Base-by-base conservation (phyloP, 2,797 vertebrate genomes). In the Channa striata region DNA sequence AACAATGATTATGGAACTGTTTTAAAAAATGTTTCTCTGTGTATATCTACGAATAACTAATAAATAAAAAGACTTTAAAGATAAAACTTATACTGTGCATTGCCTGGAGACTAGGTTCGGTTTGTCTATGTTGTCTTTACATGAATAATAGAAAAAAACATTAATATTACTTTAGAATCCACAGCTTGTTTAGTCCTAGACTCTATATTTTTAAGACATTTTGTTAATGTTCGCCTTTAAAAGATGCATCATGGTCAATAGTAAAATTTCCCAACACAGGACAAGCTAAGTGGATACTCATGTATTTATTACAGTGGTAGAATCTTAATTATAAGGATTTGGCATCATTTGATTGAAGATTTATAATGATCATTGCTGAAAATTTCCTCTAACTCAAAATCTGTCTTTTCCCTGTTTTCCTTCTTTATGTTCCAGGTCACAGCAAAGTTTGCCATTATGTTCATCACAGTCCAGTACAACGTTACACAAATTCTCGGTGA, bases 401-500 rank as follows among this genome's bases (percentile, higher is more conserved):
- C n/a, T n/a, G n/a, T n/a, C 11, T 44, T 14, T 37, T 49, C 37
- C 12, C 48, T 30, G 12, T 9, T 62, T 60, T 50, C 3, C 33
- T 40, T 33, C 4, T 61, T 70, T 80, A 65, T 78, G 46, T 89
- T 91, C 20, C 82, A 96, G 95, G 93, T 90, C 69, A 92, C 94
- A 23, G 92, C 94, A 25, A 96, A 95, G 87, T 93, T 91, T 33
- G 86, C 93, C 66, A 91, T 94, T 72, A 95, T 94, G 92, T 96
- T 96, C 91, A 93, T 96, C 87, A 94, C 95, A 49, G 91, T 96
- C 73, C 95, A 96, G 87, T 95, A 95, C 87, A 96, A 95, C 56
- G 94, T 96, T 33, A 96, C 95, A 20, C 93, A 94, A 78, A 92
- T 86, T 64, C 84, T 82, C 43, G 94, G 94, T 95, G 84, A 93